A percentile compares a stretch with the other conserved stretches of the same genome.
Evolutionary conservation across 2,888 invertebrate genomes (phyloP).

Genomic region (Microplitis deprimator): DNA sequence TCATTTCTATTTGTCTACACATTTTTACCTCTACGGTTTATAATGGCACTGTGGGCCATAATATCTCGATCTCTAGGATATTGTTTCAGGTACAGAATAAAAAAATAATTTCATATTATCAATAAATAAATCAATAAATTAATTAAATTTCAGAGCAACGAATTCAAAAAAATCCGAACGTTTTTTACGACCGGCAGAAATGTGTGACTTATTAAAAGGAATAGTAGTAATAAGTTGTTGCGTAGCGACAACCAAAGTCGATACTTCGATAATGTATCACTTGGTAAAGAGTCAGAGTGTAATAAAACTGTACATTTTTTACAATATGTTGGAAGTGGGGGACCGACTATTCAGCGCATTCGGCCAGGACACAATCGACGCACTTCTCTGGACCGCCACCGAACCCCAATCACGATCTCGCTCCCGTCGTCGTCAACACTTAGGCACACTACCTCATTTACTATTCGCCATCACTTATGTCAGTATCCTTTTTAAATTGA

Average conservation of each 20-base stretch:
- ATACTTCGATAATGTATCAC: constrained; percentile 98
- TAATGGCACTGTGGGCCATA: constrained; percentile 88
- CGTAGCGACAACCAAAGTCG: constrained; percentile 90
- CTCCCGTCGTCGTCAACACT: constrained; percentile 75
- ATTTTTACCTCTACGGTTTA: constrained; percentile 93
- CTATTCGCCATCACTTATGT: constrained; percentile 94
- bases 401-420: constrained; percentile 84
- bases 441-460: constrained; percentile 91
- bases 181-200: constrained; percentile 88
- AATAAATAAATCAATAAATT: background rate
- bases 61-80: constrained; percentile 81
- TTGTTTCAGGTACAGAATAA: constrained; percentile 78
- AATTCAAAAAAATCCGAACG: constrained; percentile 72
- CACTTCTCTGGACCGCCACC: constrained; percentile 98
- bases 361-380: constrained; percentile 98
- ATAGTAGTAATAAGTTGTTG: constrained; percentile 87
- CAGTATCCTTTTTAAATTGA: constrained; percentile 85
- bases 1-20: constrained; percentile 98
- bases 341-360: constrained; percentile 96
- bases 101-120: background rate
- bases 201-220: constrained; percentile 97
- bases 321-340: constrained; percentile 99
- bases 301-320: constrained; percentile 99
- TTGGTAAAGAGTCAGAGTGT: constrained; percentile 97
- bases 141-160: constrained; percentile 52